Evolutionary conservation across 2,797 vertebrate genomes (phyloP).

Genomic region (Squalus acanthias): DNA sequence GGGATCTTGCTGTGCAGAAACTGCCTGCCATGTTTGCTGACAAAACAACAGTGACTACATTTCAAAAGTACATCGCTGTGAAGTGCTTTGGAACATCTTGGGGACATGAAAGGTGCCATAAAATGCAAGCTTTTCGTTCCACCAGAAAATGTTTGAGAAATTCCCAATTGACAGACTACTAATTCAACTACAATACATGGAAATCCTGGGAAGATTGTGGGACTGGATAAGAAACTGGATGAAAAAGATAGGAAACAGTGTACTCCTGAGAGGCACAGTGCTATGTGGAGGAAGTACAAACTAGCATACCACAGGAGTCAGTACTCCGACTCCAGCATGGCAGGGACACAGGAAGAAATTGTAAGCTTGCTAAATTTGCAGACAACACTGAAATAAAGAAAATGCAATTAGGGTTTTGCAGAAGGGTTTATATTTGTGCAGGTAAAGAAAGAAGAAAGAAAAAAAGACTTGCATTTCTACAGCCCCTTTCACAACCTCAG

Average conservation of each 20-base stretch:
- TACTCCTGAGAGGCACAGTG: background rate
- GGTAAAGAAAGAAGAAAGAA: background rate
- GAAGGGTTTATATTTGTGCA: background rate
- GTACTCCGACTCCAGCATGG: background rate
- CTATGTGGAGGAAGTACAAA: background rate
- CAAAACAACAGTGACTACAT: background rate
- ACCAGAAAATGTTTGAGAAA: background rate
- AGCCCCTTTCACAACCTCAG: no score
- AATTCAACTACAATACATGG: background rate
- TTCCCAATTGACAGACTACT: background rate
- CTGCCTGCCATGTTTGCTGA: background rate
- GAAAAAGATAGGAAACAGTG: background rate
- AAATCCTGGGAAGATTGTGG: conserved; percentile 10
- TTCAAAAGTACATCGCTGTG: background rate
- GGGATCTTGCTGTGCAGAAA: background rate
- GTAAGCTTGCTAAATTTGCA: background rate
- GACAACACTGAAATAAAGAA: background rate
- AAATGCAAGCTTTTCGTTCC: background rate
- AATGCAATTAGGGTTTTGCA: background rate
- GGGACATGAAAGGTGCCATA: background rate
- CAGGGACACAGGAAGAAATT: background rate
- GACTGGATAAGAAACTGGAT: background rate
- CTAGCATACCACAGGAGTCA: background rate
- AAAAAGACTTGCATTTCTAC: no score
- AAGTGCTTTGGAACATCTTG: background rate